Evolutionary conservation across 2,888 invertebrate genomes (phyloP).

Genomic region (Drosophila austrosaltans): DNA sequence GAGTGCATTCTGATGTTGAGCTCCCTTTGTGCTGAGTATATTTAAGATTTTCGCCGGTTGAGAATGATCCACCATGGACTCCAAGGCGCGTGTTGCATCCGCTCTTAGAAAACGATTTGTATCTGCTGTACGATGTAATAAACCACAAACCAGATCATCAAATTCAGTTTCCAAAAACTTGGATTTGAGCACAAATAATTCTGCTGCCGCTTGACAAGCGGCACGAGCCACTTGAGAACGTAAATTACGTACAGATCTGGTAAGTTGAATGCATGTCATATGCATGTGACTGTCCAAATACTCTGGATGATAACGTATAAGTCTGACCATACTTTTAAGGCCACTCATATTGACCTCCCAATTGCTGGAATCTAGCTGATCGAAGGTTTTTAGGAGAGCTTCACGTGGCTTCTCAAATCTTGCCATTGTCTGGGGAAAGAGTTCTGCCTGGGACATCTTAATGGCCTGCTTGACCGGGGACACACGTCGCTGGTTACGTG

Average conservation of each 20-base stretch:
- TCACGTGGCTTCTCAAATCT: slow-evolving; percentile 88
- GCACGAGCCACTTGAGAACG: slow-evolving; percentile 96
- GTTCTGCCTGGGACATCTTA: slow-evolving; percentile 76
- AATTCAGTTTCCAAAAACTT: slow-evolving; percentile 89
- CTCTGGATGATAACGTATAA: slow-evolving; percentile 88
- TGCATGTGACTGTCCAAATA: slow-evolving; percentile 87
- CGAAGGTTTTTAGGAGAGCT: slow-evolving; percentile 86
- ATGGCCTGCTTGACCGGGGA: slow-evolving; percentile 81
- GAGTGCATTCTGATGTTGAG: slow-evolving; percentile 92
- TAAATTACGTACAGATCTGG: slow-evolving; percentile 92
- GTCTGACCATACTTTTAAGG: slow-evolving; percentile 87
- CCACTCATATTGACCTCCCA: slow-evolving; percentile 93
- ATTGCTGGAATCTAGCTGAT: slow-evolving; percentile 88
- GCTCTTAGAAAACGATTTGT: slow-evolving; percentile 96
- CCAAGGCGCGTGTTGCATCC: slow-evolving; percentile 91
- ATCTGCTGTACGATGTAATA: slow-evolving; percentile 95
- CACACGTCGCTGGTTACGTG: slow-evolving; percentile 75
- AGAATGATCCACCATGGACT: slow-evolving; percentile 91
- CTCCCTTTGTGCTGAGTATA: slow-evolving; percentile 88
- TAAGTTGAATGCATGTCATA: slow-evolving; percentile 88
- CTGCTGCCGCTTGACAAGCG: slow-evolving; percentile 92
- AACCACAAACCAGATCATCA: slow-evolving; percentile 91
- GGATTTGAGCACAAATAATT: slow-evolving; percentile 89
- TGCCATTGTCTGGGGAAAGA: slow-evolving; percentile 82
- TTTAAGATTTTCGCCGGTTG: slow-evolving; percentile 88